phyloP scores from a whole-genome alignment of 2,113 vertebrate species.

The Sterrhoptilus dennistouni region DNA sequence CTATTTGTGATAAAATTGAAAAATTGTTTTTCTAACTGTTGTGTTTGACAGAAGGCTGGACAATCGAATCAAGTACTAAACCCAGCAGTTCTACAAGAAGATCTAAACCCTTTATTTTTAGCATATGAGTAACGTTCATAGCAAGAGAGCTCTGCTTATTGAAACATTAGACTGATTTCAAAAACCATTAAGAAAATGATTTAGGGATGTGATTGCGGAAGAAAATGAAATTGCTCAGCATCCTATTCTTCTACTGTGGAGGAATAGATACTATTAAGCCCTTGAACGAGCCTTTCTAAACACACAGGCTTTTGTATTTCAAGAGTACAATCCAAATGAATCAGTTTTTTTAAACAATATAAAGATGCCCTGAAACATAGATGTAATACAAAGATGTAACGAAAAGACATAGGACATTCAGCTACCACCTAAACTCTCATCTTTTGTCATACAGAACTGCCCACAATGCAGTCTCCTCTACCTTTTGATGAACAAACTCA shows the following conservation, averaged over 20 bases:
- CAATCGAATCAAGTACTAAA: background rate
- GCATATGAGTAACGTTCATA: rapidly evolving
- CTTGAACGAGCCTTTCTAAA: background rate
- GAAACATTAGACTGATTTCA: background rate
- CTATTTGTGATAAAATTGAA: background rate
- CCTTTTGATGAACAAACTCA: background rate
- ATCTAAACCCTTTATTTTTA: background rate
- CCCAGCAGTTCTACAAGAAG: background rate
- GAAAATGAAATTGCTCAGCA: background rate
- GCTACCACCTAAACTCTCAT: background rate
- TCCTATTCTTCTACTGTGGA: background rate
- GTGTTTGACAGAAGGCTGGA: background rate
- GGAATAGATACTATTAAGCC: rapidly evolving
- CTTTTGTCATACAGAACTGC: background rate
- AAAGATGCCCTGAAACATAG: background rate
- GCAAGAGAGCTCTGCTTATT: background rate
- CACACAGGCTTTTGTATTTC: background rate
- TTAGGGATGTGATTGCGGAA: background rate
- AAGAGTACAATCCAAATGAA: background rate
- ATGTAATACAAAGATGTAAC: background rate
- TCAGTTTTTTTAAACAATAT: background rate
- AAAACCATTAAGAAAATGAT: background rate
- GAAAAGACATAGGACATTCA: background rate
- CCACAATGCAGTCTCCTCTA: background rate
- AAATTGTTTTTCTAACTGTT: background rate